Conservation (phyloP, 64 coral and sea anemone species). For the Montipora efflorescens region DNA sequence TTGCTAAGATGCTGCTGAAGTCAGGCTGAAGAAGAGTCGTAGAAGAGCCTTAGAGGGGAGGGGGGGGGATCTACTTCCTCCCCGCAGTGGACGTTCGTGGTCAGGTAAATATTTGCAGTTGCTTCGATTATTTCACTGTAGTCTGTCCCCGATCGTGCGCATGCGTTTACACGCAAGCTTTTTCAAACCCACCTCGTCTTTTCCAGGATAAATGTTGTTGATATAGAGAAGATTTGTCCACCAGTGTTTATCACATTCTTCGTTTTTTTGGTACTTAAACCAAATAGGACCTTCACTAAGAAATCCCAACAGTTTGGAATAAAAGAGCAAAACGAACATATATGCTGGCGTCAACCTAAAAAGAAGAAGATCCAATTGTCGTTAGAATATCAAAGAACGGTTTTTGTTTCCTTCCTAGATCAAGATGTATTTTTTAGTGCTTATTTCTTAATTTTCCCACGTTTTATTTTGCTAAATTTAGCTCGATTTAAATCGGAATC, state of each 20-base stretch:
- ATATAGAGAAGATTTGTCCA: conserved; percentile 97
- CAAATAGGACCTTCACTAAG: conserved; percentile 76
- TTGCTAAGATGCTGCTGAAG: too few relatives aligned
- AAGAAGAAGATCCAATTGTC: background rate
- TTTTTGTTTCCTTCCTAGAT: background rate
- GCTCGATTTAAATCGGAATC: too few relatives aligned
- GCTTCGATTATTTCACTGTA: background rate
- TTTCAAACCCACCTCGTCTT: background rate
- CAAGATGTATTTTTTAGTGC: background rate
- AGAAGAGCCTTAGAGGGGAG: too few relatives aligned
- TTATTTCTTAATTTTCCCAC: too few relatives aligned
- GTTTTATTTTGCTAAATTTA: too few relatives aligned
- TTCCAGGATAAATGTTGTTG: conserved; percentile 89
- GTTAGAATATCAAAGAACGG: background rate
- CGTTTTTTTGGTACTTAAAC: background rate
- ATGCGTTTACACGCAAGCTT: background rate
- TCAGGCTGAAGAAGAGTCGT: too few relatives aligned
- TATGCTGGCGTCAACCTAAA: conserved; percentile 79
- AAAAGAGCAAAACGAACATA: conserved; percentile 91
- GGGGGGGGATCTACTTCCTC: too few relatives aligned
- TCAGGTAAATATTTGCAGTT: background rate
- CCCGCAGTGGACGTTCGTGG: too few relatives aligned
- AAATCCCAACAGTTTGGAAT: conserved; percentile 67
- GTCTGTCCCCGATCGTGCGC: too few relatives aligned
- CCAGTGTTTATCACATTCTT: conserved; percentile 74